Evolutionary conservation across 1,140 invertebrate species (phyloP).

Genomic region (Musca vetustissima): DNA sequence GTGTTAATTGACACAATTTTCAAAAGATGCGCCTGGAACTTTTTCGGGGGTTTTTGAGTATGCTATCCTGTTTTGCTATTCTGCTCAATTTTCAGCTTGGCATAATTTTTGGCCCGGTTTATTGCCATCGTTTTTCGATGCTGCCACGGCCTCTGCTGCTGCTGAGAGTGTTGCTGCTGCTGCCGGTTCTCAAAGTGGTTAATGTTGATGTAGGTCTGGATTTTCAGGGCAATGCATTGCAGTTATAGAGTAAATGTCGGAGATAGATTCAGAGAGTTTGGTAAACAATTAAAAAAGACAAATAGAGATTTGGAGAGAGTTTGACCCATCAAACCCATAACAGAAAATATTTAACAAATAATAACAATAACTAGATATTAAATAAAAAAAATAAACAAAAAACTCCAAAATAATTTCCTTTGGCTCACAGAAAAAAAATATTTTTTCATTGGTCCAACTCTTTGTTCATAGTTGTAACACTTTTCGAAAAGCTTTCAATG

Average conservation of each 20-base stretch:
- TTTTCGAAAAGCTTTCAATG: not conserved
- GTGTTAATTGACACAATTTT: conserved; percentile 19
- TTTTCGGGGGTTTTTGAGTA: conserved; percentile 21
- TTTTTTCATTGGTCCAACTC: not conserved
- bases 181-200: not conserved
- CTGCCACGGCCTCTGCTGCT: not conserved
- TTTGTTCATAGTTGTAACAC: not conserved
- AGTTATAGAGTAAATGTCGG: not conserved
- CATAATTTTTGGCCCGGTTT: conserved; percentile 31
- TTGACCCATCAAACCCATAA: not conserved
- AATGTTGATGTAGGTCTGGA: conserved; percentile 54
- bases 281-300: too few species aligned
- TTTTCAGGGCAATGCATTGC: conserved; percentile 49
- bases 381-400: too few species aligned
- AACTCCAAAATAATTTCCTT: too few species aligned
- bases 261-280: not conserved
- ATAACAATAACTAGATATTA: too few species aligned
- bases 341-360: too few species aligned
- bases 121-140: not conserved
- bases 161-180: not conserved
- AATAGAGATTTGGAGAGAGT: conserved; percentile 4
- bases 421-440: too few species aligned
- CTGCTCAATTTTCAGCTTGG: conserved; percentile 28
- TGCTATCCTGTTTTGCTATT: conserved; percentile 21
- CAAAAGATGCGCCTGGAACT: conserved; percentile 22